Base-by-base conservation (phyloP, 2,113 vertebrate genomes). In the Pelecanus crispus region DNA sequence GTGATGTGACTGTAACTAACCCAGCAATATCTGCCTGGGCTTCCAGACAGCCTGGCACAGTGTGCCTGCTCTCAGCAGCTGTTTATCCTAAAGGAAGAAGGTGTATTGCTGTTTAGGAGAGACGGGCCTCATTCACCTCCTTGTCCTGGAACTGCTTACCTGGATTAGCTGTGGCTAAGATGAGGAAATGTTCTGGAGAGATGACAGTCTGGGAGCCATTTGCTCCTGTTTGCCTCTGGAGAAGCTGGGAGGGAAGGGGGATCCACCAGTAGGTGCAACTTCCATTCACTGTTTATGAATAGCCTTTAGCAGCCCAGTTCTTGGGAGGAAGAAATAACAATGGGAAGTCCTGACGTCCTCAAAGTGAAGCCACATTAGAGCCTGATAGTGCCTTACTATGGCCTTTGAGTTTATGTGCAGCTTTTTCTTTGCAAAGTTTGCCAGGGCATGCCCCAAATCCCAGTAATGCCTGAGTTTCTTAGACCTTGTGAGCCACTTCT, bases 361-460 rank as follows among this genome's bases (percentile, higher is more conserved):
- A 7, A 8, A 70, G 59, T 9, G 32, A 65, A 44, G 40, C 50
- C 16, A 0, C 5, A 0, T 42, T 42, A 40, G 34, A 72, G 40
- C 34, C 24, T 28, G 18, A 10, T 49, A 7, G 20, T 81, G 50
- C 77, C 32, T 80, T 22, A 28, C 19, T 13, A 2, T 47, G 52
- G 29, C 31, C 71, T 38, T 45, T 15, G 45, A 28, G 36, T 58
- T 70, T 0, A 0, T 1, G 4, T 16, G 29, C 34, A 31, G 18
- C 22, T 78, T 55, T 34, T 44, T 28, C 72, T 89, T 56, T 31
- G 31, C 15, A 9, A 26, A 83, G 10, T 44, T 92, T 56, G 26
- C 53, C 29, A 45, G 16, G 56, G 42, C 15, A 3, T 13, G 20
- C 7, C 5, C 42, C 47, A 81, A 66, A 80, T 70, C 63, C 44